These are phyloP conservation scores for Sakesphorus luctuosus DNA, from an alignment of 2,113 vertebrate genomes.

Conservation along the genomic window DNA sequence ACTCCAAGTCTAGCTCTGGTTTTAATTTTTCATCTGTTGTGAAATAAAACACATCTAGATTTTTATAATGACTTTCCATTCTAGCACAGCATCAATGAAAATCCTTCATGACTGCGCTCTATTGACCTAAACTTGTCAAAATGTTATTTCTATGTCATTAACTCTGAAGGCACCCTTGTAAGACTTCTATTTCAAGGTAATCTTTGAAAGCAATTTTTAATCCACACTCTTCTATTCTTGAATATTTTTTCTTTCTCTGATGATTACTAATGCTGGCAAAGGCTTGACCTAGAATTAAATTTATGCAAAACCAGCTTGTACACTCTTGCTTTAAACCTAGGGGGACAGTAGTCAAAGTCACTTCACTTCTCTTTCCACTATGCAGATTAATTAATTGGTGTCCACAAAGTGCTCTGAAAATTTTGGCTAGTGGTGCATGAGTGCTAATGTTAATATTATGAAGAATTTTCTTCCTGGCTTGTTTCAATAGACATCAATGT, in stretches of 20 bases:
- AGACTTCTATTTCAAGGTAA: background rate
- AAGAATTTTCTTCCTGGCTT: background rate
- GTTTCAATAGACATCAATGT: background rate
- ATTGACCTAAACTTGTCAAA: background rate
- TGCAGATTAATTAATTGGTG: background rate
- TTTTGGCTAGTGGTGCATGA: background rate
- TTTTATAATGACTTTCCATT: background rate
- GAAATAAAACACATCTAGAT: background rate
- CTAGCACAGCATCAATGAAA: background rate
- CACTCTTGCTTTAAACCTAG: background rate
- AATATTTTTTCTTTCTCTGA: background rate
- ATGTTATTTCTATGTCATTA: background rate
- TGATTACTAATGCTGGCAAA: background rate
- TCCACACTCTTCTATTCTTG: background rate
- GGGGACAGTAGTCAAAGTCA: background rate
- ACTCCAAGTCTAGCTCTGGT: background rate
- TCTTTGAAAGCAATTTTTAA: background rate
- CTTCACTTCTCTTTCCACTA: background rate
- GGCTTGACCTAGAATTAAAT: conserved; percentile 38
- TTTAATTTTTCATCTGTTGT: background rate
- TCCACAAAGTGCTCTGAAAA: background rate
- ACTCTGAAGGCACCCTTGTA: background rate
- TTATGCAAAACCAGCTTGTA: conserved; percentile 3
- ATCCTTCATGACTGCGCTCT: background rate
- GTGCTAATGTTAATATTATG: background rate